These are phyloP conservation scores for Micropoecilia bifurca DNA, from an alignment of 2,797 vertebrate genomes.

Conservation along the genomic window DNA sequence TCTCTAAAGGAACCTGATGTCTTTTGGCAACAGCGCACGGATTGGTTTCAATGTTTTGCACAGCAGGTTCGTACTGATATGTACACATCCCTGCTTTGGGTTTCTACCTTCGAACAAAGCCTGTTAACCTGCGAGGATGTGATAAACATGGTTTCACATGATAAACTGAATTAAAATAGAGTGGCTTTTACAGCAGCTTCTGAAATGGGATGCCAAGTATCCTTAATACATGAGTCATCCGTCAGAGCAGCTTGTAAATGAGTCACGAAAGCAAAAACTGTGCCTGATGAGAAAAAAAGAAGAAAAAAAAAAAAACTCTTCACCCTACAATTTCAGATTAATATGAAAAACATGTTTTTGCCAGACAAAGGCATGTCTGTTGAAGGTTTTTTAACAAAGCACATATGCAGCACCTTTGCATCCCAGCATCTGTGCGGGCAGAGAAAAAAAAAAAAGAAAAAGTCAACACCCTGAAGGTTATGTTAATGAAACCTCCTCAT, in stretches of 20 bases:
- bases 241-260: conserved; percentile 55
- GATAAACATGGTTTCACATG: conserved; percentile 8
- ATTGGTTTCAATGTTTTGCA: conserved; percentile 12
- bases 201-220: conserved; percentile 32
- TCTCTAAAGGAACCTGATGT: conserved; percentile 19
- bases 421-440: conserved; percentile 23
- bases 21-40: neutral
- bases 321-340: conserved; percentile 11
- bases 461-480: conserved; percentile 73
- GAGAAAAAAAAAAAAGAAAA: neutral
- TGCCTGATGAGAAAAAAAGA: neutral
- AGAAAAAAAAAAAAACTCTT: neutral
- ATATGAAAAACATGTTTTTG: conserved; percentile 23
- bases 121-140: conserved; percentile 14
- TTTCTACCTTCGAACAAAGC: conserved; percentile 17
- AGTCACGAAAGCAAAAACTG: conserved; percentile 48
- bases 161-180: conserved; percentile 25
- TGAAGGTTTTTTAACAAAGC: conserved; percentile 25
- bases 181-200: conserved; percentile 32
- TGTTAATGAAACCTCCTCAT: conserved; percentile 48
- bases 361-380: conserved; percentile 31
- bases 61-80: conserved; percentile 6
- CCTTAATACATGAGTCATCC: conserved; percentile 63
- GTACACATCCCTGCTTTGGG: neutral
- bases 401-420: conserved; percentile 18